Base-by-base conservation (phyloP, 2,113 vertebrate species). In the Plecotus auritus region DNA sequence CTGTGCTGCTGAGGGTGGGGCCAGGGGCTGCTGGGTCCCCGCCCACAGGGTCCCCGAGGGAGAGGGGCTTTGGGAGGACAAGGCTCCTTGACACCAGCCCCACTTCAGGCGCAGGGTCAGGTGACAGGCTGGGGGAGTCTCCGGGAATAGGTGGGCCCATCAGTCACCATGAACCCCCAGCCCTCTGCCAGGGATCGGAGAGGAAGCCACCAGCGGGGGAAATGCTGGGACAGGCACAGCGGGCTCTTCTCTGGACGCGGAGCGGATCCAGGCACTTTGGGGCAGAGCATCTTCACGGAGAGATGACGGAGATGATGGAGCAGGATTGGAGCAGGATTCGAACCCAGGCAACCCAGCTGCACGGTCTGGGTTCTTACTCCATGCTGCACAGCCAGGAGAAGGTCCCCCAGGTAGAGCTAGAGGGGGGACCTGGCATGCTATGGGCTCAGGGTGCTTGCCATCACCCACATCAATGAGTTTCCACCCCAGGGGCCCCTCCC, bases 121-220 rank as follows among this genome's bases (percentile, higher is more conserved):
- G 54, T 17, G 77, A 32, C 1, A 0, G 30, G 9, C 0, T 1
- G 81, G 13, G 17, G 28, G n/a, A 1, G 2, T 23, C 49, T 61
- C 9, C 0, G 37, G 28, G 40, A 40, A n/a, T 7, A 42, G 59
- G 49, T 5, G 5, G 1, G 7, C 26, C 85, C 20, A 0, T 40
- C 0, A 0, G 66, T 81, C n/a, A 26, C 37, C 23, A 0, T 0
- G 1, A 37, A 61, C 17, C 17, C 69, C 9, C 51, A 67, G 37
- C 20, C 72, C 73, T 32, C 72, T 5, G 16, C n/a, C 70, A 35
- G 86, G 13, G 74, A 32, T 23, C 42, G 45, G 64, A 54, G 64
- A 70, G 14, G 22, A n/a, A 7, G 7, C 8, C 32, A 0, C 7
- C 1, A 4, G 20, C 32, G 22, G 13, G 20, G 13, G 12, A 2